Evolutionary conservation across 2,113 vertebrate genomes (phyloP), one percentile per base, ranked within the genome.

Genomic region (Lates calcarifer): DNA sequence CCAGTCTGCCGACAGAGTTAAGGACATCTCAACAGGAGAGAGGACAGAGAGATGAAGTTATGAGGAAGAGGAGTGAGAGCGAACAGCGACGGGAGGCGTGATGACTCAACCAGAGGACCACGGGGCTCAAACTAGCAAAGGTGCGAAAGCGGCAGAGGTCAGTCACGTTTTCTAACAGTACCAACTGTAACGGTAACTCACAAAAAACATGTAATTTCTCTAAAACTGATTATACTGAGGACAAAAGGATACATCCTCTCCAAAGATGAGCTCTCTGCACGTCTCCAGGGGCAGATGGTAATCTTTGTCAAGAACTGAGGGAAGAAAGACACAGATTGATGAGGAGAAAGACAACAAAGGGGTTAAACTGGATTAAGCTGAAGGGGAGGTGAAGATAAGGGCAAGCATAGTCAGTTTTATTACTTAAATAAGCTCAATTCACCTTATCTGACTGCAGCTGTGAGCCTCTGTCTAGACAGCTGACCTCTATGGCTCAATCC

Each of bases 231-330:
- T 37, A 74, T 6, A 20, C 6, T 26, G 12, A 43, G 60, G 45
- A 67, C 20, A 76, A 88, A 93, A 95, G 93, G 94, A 96, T 96
- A 95, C 95, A 51, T 94, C 87, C 72, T 95, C 92, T 68, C 73
- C 89, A 75, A 95, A 94, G 76, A 95, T 94, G 84, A 96, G 90
- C 84, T 96, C 93, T 87, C 94, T 91, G 91, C 94, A 95, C 0
- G 93, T 95, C 63, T 96, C 95, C 93, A 96, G 82, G 5, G 95
- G 93, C 67, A 96, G 92, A 68, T 94, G 89, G 81, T 94, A 94
- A 84, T 91, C 88, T 86, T 92, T 92, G 49, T 93, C 84, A 24
- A 95, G 74, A 72, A 87, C 95, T 96, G 82, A 65, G 26, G 3
- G 73, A 60, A 68, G 35, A 86, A 73, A 73, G 55, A 24, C 53